phyloP scores from a whole-genome alignment of 2,113 vertebrate genomes.

The Syngnathoides biaculeatus region DNA sequence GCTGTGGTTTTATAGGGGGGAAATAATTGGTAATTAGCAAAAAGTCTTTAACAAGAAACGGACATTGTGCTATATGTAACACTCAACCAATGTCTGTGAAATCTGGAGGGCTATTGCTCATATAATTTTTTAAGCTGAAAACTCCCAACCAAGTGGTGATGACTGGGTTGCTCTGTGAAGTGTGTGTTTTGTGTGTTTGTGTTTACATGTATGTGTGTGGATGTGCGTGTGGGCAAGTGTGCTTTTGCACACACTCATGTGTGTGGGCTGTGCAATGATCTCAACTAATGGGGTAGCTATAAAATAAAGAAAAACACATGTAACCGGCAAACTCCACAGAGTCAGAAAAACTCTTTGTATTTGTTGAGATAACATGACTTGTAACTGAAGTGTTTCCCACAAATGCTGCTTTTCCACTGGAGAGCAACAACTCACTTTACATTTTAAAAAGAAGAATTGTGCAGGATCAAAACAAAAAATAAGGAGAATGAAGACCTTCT shows the following conservation, averaged over 20 bases:
- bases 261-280: constrained; percentile 27
- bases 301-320: constrained; percentile 4
- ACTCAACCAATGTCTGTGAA: constrained; percentile 52
- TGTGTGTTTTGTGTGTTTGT: background rate
- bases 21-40: constrained; percentile 80
- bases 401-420: background rate
- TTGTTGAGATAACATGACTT: background rate
- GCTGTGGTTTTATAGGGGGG: constrained; percentile 75
- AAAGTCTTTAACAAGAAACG: constrained; percentile 79
- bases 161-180: constrained; percentile 16
- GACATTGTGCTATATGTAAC: constrained; percentile 63
- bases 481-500: background rate
- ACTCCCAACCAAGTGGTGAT: constrained; percentile 47
- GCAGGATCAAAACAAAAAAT: background rate
- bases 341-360: background rate
- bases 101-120: constrained; percentile 41
- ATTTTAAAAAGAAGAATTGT: background rate
- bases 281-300: constrained; percentile 11
- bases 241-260: background rate
- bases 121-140: constrained; percentile 48
- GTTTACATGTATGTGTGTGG: background rate
- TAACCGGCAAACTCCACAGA: background rate
- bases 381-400: background rate
- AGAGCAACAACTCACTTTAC: background rate
- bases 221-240: constrained; percentile 10